Percentiles rank a stretch among this genome's conserved stretches.
Evolutionary conservation across 37 sponge, comb jelly and placozoan genomes (phyloP).

Genomic region (Mnemiopsis leidyi): DNA sequence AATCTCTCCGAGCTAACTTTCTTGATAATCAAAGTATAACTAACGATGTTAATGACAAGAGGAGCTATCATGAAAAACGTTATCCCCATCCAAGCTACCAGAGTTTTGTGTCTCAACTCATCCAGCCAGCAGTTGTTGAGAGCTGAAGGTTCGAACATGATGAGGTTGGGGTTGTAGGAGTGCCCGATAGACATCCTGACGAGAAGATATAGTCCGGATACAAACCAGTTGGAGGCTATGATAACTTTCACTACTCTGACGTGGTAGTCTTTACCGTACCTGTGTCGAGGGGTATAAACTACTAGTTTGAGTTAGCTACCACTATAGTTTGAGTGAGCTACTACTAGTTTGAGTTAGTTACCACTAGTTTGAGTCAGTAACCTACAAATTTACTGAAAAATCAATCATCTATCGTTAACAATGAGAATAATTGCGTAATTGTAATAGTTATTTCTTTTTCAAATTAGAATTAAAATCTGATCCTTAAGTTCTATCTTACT

Average conservation of each 20-base stretch:
- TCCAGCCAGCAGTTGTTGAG: neutral
- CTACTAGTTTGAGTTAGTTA: too few relatives aligned
- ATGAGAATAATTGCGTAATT: too few relatives aligned
- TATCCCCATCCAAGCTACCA: neutral
- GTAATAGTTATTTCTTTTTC: neutral
- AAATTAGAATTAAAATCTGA: neutral
- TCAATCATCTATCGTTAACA: too few relatives aligned
- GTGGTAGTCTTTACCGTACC: conserved; percentile 16
- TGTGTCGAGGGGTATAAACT: too few relatives aligned
- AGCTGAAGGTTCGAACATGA: neutral
- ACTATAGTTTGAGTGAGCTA: too few relatives aligned
- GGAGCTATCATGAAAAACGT: neutral
- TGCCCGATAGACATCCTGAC: neutral
- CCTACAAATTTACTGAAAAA: too few relatives aligned
- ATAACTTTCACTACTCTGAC: neutral
- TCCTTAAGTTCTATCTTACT: too few relatives aligned
- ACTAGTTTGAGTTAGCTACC: too few relatives aligned
- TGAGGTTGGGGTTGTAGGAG: neutral
- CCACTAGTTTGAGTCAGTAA: too few relatives aligned
- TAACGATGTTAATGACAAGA: neutral
- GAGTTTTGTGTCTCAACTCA: neutral
- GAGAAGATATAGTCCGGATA: neutral
- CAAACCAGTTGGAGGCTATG: neutral
- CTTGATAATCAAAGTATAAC: neutral
- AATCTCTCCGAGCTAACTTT: neutral